Conservation (phyloP, 2,888 invertebrate genomes). For the Drosophila aldrichi region DNA sequence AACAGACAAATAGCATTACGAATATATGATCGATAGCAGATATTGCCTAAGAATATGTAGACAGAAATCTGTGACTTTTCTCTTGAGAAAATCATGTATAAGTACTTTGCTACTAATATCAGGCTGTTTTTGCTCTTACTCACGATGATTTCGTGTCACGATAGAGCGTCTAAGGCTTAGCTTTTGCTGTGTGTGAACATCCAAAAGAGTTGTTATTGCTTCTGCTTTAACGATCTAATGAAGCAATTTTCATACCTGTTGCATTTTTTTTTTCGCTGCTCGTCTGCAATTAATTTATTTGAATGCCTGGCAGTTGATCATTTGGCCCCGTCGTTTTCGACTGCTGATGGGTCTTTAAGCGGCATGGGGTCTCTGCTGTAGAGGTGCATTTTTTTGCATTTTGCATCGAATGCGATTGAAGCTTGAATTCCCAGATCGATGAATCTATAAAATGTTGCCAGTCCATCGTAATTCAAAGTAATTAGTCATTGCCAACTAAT, state of each 20-base stretch:
- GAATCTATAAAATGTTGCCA: slow-evolving; percentile 41
- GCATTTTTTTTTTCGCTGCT: slow-evolving; percentile 23
- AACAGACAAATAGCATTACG: background rate
- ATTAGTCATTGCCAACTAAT: slow-evolving; percentile 63
- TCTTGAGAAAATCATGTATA: background rate
- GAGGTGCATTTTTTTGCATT: slow-evolving; percentile 25
- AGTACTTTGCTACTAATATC: background rate
- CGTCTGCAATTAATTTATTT: slow-evolving; percentile 63
- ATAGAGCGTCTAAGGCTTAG: background rate
- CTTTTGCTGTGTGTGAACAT: background rate
- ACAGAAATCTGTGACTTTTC: background rate
- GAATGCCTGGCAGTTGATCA: slow-evolving; percentile 54
- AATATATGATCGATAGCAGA: background rate
- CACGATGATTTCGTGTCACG: slow-evolving; percentile 2
- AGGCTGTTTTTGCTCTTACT: background rate
- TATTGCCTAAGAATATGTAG: background rate
- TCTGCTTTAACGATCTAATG: slow-evolving; percentile 44
- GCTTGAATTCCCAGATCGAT: slow-evolving; percentile 12
- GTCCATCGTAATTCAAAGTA: slow-evolving; percentile 51
- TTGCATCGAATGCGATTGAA: slow-evolving; percentile 4
- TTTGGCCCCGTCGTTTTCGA: slow-evolving; percentile 22
- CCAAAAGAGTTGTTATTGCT: slow-evolving; percentile 1
- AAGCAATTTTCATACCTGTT: slow-evolving; percentile 41
- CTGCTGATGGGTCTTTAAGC: slow-evolving; percentile 36
- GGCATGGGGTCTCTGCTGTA: slow-evolving; percentile 55